These are phyloP conservation scores for Agelastica alni DNA, from an alignment of 2,888 invertebrate species.

Conservation along the genomic window DNA sequence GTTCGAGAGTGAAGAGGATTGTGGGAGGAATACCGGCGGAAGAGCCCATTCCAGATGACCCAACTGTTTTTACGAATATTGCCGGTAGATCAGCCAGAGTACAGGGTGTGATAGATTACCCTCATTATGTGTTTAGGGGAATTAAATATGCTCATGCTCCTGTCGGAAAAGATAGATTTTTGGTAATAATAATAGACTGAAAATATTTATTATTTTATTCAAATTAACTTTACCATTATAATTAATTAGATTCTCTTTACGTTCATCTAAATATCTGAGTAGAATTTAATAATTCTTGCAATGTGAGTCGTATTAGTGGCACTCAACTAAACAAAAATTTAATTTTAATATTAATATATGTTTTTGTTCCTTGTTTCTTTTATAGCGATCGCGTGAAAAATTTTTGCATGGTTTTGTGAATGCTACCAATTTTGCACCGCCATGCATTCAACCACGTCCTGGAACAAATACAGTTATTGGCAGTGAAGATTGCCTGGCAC, in stretches of 20 bases:
- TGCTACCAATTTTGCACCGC: conserved; percentile 63
- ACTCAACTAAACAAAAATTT: no score
- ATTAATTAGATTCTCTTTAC: no score
- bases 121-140: conserved; percentile 73
- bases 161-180: conserved; percentile 62
- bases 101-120: conserved; percentile 65
- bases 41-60: conserved; percentile 71
- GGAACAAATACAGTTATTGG: conserved; percentile 55
- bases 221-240: no score
- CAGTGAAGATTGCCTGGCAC: conserved; percentile 73
- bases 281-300: no score
- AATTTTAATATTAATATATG: no score
- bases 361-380: no score
- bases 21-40: conserved; percentile 72
- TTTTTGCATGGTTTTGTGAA: conserved; percentile 62
- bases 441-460: conserved; percentile 65
- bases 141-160: conserved; percentile 71
- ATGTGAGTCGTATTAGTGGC: no score
- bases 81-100: conserved; percentile 67
- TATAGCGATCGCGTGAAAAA: conserved; percentile 52
- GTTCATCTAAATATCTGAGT: no score
- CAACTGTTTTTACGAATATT: conserved; percentile 69
- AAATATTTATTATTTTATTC: no score
- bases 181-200: no score
- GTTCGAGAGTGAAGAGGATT: conserved; percentile 56